These are phyloP conservation scores for Clarias laeviceps DNA, from an alignment of 2,797 vertebrate species.

Conservation along the genomic window DNA sequence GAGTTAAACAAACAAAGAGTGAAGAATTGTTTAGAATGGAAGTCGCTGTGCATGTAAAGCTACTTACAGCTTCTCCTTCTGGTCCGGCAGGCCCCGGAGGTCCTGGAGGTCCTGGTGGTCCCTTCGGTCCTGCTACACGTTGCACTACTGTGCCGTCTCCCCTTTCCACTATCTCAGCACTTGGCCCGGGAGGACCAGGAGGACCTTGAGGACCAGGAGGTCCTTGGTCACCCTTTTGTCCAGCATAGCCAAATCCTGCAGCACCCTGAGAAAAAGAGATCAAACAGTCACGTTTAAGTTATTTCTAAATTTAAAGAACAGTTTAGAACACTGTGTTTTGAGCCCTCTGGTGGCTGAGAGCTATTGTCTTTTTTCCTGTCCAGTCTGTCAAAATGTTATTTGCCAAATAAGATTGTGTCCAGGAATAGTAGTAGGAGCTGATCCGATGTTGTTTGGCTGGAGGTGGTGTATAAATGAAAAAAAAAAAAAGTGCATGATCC, in stretches of 20 bases:
- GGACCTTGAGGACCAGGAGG: conserved; percentile 70
- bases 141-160: conserved; percentile 64
- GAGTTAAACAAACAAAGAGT: background rate
- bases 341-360: background rate
- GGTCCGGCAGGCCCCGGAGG: conserved; percentile 73
- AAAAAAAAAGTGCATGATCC: background rate
- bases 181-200: conserved; percentile 70
- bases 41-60: background rate
- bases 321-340: background rate
- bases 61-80: conserved; percentile 86
- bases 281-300: background rate
- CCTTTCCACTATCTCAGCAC: conserved; percentile 52
- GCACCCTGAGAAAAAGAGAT: conserved; percentile 72
- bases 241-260: conserved; percentile 84
- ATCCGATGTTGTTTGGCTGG: background rate
- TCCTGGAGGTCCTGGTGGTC: conserved; percentile 76
- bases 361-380: background rate
- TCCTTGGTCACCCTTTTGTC: conserved; percentile 84
- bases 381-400: background rate
- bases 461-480: background rate
- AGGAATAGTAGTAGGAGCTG: no score
- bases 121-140: conserved; percentile 70
- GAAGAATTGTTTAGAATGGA: background rate
- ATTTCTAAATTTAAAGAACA: background rate
- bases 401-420: background rate